Evolutionary conservation across 2,797 vertebrate species (phyloP).

Genomic region (Eupleurogrammus muticus): DNA sequence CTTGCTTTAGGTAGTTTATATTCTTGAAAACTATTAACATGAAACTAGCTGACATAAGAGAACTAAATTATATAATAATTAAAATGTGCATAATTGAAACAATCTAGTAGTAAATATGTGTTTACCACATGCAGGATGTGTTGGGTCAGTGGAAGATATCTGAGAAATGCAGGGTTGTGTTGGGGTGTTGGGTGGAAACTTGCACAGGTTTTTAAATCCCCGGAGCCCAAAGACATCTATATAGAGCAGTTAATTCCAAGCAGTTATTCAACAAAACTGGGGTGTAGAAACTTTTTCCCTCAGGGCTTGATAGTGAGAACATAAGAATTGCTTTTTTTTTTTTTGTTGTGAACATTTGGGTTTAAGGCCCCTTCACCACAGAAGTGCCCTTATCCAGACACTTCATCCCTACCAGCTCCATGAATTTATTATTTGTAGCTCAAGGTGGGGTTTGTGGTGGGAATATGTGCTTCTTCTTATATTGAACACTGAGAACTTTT

Average conservation of each 20-base stretch:
- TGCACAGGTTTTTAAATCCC: slow-evolving; percentile 3
- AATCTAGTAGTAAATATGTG: too few relatives aligned
- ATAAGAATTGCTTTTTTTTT: background rate
- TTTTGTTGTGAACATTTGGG: background rate
- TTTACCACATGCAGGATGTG: slow-evolving; percentile 38
- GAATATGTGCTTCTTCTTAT: background rate
- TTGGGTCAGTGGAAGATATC: slow-evolving; percentile 37
- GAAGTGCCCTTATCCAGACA: background rate
- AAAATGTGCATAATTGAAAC: too few relatives aligned
- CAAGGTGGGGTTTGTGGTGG: background rate
- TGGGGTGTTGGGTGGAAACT: slow-evolving; percentile 14
- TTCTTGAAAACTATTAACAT: too few relatives aligned
- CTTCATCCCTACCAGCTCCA: background rate
- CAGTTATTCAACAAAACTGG: slow-evolving; percentile 18
- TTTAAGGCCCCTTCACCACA: background rate
- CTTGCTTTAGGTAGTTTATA: too few relatives aligned
- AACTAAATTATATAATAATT: too few relatives aligned
- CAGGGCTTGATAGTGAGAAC: background rate
- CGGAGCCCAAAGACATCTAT: slow-evolving; percentile 13
- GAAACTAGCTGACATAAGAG: too few relatives aligned
- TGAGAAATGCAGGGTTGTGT: slow-evolving; percentile 26
- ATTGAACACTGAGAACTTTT: background rate
- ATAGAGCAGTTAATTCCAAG: slow-evolving; percentile 24
- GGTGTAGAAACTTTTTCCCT: slow-evolving; percentile 18
- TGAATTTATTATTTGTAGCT: background rate